A percentile compares a stretch with the other conserved stretches of the same genome.
These are phyloP conservation scores for Lontra canadensis DNA, from an alignment of 2,113 vertebrate species.

Conservation along the genomic window DNA sequence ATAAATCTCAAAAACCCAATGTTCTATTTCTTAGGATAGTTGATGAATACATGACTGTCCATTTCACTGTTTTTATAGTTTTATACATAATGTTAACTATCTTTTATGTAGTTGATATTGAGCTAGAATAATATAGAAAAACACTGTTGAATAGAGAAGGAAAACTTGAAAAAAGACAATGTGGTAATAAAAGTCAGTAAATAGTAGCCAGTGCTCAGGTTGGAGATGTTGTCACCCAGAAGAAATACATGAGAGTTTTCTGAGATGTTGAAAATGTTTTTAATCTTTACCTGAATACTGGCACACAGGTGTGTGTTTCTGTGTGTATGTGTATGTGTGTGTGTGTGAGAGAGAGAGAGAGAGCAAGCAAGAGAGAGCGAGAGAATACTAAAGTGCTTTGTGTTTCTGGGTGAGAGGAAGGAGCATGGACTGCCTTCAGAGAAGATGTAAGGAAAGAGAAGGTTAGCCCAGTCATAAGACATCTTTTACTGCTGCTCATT, in stretches of 20 bases:
- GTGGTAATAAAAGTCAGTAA: background rate
- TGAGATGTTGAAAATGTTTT: background rate
- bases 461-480: rapidly evolving
- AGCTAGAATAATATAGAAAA: background rate
- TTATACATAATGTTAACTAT: background rate
- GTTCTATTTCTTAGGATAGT: background rate
- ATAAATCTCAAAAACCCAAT: background rate
- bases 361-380: background rate
- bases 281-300: background rate
- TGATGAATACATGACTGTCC: background rate
- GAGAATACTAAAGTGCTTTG: background rate
- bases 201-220: background rate
- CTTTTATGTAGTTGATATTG: background rate
- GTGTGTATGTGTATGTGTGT: background rate
- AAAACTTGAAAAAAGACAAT: background rate
- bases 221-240: background rate
- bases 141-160: background rate
- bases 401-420: background rate
- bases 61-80: background rate
- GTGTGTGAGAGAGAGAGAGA: background rate
- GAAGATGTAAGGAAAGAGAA: background rate
- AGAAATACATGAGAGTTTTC: background rate
- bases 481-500: background rate
- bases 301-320: background rate
- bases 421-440: background rate